These are phyloP conservation scores for Eristalis intricaria DNA, from an alignment of 2,888 invertebrate species.

Conservation along the genomic window DNA sequence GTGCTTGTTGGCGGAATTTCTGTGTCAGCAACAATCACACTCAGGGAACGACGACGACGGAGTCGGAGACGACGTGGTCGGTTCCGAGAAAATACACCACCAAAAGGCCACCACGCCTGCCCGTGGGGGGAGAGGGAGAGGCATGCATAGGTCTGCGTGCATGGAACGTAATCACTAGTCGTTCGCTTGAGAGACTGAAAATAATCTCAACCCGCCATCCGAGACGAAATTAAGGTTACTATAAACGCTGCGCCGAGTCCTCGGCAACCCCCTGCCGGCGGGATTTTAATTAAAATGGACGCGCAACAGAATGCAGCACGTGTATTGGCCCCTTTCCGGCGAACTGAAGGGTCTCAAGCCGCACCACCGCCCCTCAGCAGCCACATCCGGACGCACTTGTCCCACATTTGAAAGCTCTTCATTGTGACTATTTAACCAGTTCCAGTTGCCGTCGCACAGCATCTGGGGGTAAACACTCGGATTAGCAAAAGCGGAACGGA, in stretches of 20 bases:
- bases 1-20: constrained; percentile 2
- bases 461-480: constrained; percentile 33
- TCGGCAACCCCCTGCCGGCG: background rate
- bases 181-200: constrained; percentile 40
- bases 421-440: background rate
- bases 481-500: constrained; percentile 6
- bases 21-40: background rate
- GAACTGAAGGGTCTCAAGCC: background rate
- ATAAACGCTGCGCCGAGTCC: background rate
- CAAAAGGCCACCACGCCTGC: background rate
- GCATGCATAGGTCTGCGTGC: background rate
- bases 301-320: constrained; percentile 49
- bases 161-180: constrained; percentile 8
- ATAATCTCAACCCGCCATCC: constrained; percentile 28
- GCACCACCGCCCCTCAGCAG: constrained; percentile 1
- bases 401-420: constrained; percentile 7
- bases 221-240: constrained; percentile 48
- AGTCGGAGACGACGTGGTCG: background rate
- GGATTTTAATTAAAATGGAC: constrained; percentile 49
- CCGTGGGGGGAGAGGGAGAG: background rate
- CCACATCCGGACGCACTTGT: constrained; percentile 21
- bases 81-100: background rate
- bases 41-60: background rate
- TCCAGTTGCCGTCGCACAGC: background rate
- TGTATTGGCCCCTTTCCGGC: background rate